phyloP scores from a whole-genome alignment of 2,888 invertebrate genomes.

The Nemotelus pantherinus region DNA sequence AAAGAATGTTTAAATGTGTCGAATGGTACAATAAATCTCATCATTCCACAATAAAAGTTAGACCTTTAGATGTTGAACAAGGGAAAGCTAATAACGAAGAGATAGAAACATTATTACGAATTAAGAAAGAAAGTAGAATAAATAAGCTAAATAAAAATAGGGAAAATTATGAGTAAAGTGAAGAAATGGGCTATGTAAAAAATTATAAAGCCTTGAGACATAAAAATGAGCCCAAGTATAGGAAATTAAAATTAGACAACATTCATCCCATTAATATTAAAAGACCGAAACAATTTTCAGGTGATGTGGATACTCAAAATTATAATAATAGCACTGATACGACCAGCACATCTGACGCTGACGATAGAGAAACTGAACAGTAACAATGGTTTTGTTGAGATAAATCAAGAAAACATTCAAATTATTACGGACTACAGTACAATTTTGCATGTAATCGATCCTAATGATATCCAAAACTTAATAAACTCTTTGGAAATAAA shows the following conservation, averaged over 20 bases:
- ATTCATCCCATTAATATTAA: slow-evolving; percentile 47
- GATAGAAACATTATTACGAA: not conserved
- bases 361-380: slow-evolving; percentile 41
- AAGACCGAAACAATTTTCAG: slow-evolving; percentile 49
- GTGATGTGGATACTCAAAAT: slow-evolving; percentile 36
- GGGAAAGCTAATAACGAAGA: too few species aligned
- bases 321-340: slow-evolving; percentile 27
- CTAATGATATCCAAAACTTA: slow-evolving; percentile 10
- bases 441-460: slow-evolving; percentile 35
- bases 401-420: slow-evolving; percentile 37
- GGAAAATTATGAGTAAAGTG: slow-evolving; percentile 13
- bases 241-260: slow-evolving; percentile 33
- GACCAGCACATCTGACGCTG: slow-evolving; percentile 1
- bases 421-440: slow-evolving; percentile 42
- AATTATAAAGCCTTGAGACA: slow-evolving; percentile 29
- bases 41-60: not conserved
- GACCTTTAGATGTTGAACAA: not conserved
- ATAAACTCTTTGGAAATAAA: slow-evolving; percentile 17
- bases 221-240: slow-evolving; percentile 49
- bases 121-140: too few species aligned
- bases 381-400: slow-evolving; percentile 44
- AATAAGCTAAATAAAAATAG: too few species aligned
- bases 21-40: too few species aligned
- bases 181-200: slow-evolving; percentile 22
- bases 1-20: too few species aligned